Evolutionary conservation across 2,113 vertebrate species (phyloP), one percentile per base, ranked within the genome.

Genomic region (Leptosomus discolor): DNA sequence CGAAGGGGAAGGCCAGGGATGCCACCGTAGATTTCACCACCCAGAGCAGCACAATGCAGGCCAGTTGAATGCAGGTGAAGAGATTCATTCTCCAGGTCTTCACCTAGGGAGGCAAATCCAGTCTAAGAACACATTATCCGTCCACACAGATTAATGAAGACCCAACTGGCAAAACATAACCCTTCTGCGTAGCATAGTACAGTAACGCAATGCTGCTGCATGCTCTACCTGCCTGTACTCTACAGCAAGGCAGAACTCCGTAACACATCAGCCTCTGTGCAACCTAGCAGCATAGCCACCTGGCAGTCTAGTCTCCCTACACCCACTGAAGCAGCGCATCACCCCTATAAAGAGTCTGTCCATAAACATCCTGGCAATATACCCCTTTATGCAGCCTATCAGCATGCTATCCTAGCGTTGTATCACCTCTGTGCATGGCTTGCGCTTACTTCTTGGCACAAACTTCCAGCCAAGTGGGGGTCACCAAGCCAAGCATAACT

Each of bases 61-160:
- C 93, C 98, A 99, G 97, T 97, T 99, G 99, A 95, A 99, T 99
- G 94, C 98, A 98, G 85, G 99, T 99, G 97, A 99, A 99, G 97
- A 99, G 98, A 96, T 99, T 99, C 99, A 99, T 99, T 36, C 99
- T 98, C 99, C 99, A 99, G 7, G 99, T 99, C 98, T 98, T 99
- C 94, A 99, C 99, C 99, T 99, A 97, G 20, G 71, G 69, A 84
- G n/a, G 74, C n/a, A 78, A 90, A 71, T 48, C 51, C 57, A 88
- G 65, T 56, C 58, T 81, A 87, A 90, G 88, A 61, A 95, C 24
- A 65, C 45, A 36, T 61, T 54, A 41, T 51, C 32, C 63, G 78
- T 74, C 51, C 48, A 82, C 61, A 76, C 15, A 89, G 46, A 67
- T 56, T 63, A 71, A 82, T 6, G 5, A 85, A 80, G 79, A 81